Evolutionary conservation across 2,888 invertebrate species (phyloP).

Genomic region (Tholera decimalis): DNA sequence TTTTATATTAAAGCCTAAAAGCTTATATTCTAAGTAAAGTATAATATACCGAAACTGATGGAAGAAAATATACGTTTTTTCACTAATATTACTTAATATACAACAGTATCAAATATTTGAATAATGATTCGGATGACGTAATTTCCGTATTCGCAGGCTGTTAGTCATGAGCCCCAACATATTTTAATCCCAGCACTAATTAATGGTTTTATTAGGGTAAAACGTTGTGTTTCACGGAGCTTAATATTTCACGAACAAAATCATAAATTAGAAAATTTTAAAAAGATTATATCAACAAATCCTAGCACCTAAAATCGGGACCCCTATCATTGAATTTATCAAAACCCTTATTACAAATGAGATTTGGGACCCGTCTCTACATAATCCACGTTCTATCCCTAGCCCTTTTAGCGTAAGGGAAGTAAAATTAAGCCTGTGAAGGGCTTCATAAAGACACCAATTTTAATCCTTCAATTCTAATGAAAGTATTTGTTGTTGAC

Average conservation of each 20-base stretch:
- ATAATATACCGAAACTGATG: constrained; percentile 16
- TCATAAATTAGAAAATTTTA: constrained; percentile 58
- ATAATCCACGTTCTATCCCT: constrained; percentile 58
- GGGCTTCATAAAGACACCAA: constrained; percentile 57
- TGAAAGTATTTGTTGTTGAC: constrained; percentile 50
- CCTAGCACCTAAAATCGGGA: constrained; percentile 51
- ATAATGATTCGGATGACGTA: constrained; percentile 24
- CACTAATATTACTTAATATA: background rate
- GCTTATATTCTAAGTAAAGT: constrained; percentile 40
- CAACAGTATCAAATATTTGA: constrained; percentile 4
- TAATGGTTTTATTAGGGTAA: constrained; percentile 57
- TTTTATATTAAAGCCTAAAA: constrained; percentile 64
- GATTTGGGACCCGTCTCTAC: constrained; percentile 60
- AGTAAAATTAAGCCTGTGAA: constrained; percentile 59
- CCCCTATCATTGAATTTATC: constrained; percentile 66
- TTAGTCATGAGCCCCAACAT: constrained; percentile 35
- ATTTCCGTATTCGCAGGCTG: constrained; percentile 44
- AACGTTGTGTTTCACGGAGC: constrained; percentile 30
- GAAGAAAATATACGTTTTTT: constrained; percentile 7
- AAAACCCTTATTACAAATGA: constrained; percentile 67
- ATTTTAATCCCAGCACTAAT: constrained; percentile 52
- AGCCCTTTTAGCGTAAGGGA: constrained; percentile 60
- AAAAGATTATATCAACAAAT: constrained; percentile 59
- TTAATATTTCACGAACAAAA: constrained; percentile 48
- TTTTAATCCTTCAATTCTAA: constrained; percentile 61